phyloP scores from a whole-genome alignment of 2,113 vertebrate genomes.

The Cavia porcellus region DNA sequence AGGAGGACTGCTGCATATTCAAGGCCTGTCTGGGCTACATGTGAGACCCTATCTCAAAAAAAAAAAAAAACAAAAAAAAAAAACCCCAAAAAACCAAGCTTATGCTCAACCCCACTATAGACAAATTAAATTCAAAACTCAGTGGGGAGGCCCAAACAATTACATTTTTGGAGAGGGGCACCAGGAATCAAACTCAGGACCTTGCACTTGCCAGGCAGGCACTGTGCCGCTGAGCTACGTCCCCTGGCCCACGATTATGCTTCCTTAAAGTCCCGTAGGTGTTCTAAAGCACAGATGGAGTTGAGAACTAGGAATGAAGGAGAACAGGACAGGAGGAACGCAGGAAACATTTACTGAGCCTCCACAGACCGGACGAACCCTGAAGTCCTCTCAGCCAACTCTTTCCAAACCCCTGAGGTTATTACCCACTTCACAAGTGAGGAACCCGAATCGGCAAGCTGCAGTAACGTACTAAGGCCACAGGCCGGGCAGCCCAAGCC shows the following conservation, averaged over 20 bases:
- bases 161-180: too few species aligned
- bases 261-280: not conserved
- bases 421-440: not conserved
- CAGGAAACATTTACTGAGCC: constrained; percentile 2
- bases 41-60: not conserved
- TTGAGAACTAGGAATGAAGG: not conserved
- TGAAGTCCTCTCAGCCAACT: not conserved
- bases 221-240: too few species aligned
- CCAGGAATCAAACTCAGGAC: too few species aligned
- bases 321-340: not conserved
- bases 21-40: not conserved
- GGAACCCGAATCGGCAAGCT: constrained; percentile 1
- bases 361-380: not conserved
- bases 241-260: too few species aligned
- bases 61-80: not conserved
- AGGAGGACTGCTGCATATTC: not conserved
- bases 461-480: not conserved
- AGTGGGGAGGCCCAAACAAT: not conserved
- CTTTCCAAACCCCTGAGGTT: not conserved
- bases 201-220: too few species aligned
- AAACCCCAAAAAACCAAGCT: not conserved
- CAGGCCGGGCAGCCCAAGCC: constrained; percentile 13
- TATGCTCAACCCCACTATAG: not conserved
- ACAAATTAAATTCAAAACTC: constrained; percentile 3
- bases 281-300: not conserved